phyloP scores from a whole-genome alignment of 2,113 vertebrate genomes.

The Pogona vitticeps region DNA sequence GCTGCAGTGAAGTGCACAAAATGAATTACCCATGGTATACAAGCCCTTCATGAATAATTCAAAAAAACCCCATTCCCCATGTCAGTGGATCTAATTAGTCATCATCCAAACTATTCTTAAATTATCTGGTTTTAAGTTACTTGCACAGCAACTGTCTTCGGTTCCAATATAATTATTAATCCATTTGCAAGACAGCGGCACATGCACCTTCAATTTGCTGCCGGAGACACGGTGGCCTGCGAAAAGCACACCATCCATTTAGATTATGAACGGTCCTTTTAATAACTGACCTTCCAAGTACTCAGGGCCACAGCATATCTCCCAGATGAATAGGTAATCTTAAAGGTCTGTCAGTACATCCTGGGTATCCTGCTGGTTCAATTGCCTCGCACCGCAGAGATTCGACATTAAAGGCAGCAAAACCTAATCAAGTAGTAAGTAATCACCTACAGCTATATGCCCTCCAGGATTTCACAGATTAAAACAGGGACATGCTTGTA shows the following conservation, averaged over 20 bases:
- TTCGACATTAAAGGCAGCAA: conserved; percentile 28
- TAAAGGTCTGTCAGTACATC: conserved; percentile 56
- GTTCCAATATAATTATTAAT: conserved; percentile 79
- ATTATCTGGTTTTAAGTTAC: conserved; percentile 79
- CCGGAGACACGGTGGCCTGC: conserved; percentile 50
- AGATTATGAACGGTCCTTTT: conserved; percentile 65
- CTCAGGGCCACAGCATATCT: conserved; percentile 62
- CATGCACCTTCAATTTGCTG: conserved; percentile 47
- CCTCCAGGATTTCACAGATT: not conserved
- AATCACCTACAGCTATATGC: not conserved
- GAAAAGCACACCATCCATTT: conserved; percentile 51
- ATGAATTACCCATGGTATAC: conserved; percentile 75
- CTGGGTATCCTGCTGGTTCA: conserved; percentile 32
- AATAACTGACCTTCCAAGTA: conserved; percentile 64
- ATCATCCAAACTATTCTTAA: conserved; percentile 81
- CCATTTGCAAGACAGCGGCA: conserved; percentile 67
- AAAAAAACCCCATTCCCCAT: conserved; percentile 66
- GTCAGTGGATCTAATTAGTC: conserved; percentile 78
- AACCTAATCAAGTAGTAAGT: conserved; percentile 32
- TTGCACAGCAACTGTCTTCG: conserved; percentile 70
- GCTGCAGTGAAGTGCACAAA: conserved; percentile 73
- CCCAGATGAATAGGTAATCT: conserved; percentile 57
- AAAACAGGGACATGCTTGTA: not conserved
- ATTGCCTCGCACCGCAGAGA: conserved; percentile 47
- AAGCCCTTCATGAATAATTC: conserved; percentile 83